These are phyloP conservation scores for Sclerodermus sp. DNA, from an alignment of 2,888 invertebrate species.

Conservation along the genomic window DNA sequence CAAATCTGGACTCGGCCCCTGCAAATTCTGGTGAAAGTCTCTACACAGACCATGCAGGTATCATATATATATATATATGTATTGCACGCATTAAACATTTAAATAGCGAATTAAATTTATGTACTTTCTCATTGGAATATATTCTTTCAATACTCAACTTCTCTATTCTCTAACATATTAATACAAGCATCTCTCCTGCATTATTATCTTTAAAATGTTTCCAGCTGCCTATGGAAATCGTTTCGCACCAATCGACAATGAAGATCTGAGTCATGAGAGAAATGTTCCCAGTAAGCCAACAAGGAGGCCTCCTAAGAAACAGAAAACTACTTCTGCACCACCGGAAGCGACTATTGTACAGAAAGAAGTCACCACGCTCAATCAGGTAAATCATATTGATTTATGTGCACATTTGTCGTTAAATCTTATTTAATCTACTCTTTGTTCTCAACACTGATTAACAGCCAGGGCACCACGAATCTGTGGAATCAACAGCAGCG, in stretches of 20 bases:
- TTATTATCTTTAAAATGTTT: too few species aligned
- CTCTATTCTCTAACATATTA: too few species aligned
- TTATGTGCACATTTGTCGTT: too few species aligned
- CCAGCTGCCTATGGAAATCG: slow-evolving; percentile 27
- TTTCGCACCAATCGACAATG: slow-evolving; percentile 40
- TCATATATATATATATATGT: too few species aligned
- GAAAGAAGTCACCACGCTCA: slow-evolving; percentile 49
- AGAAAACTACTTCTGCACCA: slow-evolving; percentile 39
- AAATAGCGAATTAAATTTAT: too few species aligned
- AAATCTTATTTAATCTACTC: too few species aligned
- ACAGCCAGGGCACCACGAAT: slow-evolving; percentile 52
- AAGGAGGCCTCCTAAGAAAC: slow-evolving; percentile 41
- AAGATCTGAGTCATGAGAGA: slow-evolving; percentile 45
- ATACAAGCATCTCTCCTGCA: too few species aligned
- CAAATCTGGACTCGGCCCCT: slow-evolving; percentile 53
- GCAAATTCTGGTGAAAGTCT: slow-evolving; percentile 59
- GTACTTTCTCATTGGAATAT: too few species aligned
- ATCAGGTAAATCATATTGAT: slow-evolving; percentile 50
- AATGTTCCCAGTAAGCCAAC: slow-evolving; percentile 43
- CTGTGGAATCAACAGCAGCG: slow-evolving; percentile 48
- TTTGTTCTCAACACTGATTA: slow-evolving; percentile 4
- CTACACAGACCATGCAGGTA: slow-evolving; percentile 44
- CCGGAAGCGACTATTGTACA: slow-evolving; percentile 44
- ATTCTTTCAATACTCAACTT: too few species aligned
- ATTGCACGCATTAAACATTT: neutral